Conservation (phyloP, 2,888 invertebrate species). For the Psococerastis gibbosa region DNA sequence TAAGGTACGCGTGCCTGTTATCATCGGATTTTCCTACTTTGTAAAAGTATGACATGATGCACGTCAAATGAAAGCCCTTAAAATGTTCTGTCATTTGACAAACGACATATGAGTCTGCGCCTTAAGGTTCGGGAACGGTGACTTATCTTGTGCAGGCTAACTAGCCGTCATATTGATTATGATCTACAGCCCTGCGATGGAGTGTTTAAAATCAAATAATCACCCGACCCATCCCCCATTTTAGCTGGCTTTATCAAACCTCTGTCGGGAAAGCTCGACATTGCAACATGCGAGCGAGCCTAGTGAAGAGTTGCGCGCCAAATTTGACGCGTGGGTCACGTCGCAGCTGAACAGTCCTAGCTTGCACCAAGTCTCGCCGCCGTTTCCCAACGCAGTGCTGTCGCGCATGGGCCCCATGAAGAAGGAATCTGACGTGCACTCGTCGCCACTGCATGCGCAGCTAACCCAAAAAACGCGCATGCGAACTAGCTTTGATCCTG, state of each 20-base stretch:
- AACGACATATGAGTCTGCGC: no score
- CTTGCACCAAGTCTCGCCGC: constrained; percentile 22
- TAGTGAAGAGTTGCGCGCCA: constrained; percentile 64
- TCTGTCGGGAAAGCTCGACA: constrained; percentile 58
- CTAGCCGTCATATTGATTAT: no score
- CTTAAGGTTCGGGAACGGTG: no score
- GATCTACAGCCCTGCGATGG: no score
- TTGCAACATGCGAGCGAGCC: constrained; percentile 43
- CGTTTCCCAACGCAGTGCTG: constrained; percentile 22
- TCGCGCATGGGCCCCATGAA: background rate
- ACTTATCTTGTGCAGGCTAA: no score
- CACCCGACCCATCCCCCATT: no score
- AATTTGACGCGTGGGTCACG: constrained; percentile 85
- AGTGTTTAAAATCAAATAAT: no score
- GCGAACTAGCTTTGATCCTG: constrained; percentile 94
- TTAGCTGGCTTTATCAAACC: constrained; percentile 65
- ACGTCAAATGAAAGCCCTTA: no score
- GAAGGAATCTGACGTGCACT: constrained; percentile 10
- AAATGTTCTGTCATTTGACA: no score
- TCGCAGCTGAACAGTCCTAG: constrained; percentile 39
- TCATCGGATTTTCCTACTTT: no score
- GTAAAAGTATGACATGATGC: no score
- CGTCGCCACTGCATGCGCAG: constrained; percentile 57
- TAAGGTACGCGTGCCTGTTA: no score
- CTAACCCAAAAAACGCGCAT: constrained; percentile 80